A percentile compares a stretch with the other conserved stretches of the same genome.
phyloP scores from a whole-genome alignment of 1,140 invertebrate species.

The Saccostrea echinata region DNA sequence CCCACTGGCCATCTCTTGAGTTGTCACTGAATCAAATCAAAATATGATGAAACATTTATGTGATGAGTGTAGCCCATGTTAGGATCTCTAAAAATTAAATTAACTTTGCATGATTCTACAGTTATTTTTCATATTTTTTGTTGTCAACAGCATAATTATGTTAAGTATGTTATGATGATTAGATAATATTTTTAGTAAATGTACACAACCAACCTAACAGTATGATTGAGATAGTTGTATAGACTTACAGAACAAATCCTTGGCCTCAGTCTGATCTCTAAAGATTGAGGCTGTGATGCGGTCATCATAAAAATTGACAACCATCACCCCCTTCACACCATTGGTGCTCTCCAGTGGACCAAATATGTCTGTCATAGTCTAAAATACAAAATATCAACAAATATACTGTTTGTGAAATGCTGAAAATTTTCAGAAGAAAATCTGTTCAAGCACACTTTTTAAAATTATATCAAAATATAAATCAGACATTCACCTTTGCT shows the following conservation, averaged over 20 bases:
- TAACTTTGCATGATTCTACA: no score
- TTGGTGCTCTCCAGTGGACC: constrained; percentile 67
- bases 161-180: no score
- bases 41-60: background rate
- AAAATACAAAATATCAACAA: constrained; percentile 3
- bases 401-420: background rate
- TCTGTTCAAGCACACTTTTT: background rate
- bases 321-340: constrained; percentile 53
- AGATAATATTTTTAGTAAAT: no score
- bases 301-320: constrained; percentile 67
- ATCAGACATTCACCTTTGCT: constrained; percentile 9
- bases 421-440: no score
- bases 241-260: constrained; percentile 62
- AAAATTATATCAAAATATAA: background rate
- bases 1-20: constrained; percentile 47
- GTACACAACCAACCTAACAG: background rate
- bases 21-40: constrained; percentile 44
- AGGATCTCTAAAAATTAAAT: no score
- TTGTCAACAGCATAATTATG: no score
- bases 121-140: no score
- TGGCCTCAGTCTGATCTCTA: constrained; percentile 59
- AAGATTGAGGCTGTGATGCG: constrained; percentile 68
- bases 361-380: constrained; percentile 66
- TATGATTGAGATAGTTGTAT: background rate
- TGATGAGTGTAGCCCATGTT: no score